phyloP scores from a whole-genome alignment of 2,113 vertebrate species.

The Halichoerus grypus region DNA sequence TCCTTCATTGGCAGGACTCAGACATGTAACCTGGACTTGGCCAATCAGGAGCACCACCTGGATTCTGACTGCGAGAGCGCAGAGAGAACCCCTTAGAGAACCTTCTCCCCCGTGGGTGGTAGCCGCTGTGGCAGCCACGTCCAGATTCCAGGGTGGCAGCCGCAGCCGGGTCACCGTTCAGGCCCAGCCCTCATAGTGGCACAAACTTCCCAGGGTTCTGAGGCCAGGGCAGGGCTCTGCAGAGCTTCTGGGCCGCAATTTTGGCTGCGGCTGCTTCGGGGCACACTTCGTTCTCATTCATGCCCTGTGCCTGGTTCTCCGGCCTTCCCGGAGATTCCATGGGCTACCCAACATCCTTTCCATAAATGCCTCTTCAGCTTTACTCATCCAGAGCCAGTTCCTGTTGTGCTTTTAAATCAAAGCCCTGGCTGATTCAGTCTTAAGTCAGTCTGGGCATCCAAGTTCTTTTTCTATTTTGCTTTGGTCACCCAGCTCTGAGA shows the following conservation, averaged over 20 bases:
- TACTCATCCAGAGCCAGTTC: background rate
- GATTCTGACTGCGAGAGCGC: background rate
- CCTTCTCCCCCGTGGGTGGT: background rate
- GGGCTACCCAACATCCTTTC: background rate
- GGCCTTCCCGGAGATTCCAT: background rate
- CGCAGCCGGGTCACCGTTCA: background rate
- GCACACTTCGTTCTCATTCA: background rate
- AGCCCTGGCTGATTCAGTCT: background rate
- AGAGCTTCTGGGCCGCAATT: background rate
- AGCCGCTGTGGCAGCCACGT: background rate
- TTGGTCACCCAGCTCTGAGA: background rate
- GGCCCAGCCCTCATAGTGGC: background rate
- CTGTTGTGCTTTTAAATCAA: conserved; percentile 45
- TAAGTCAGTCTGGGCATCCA: background rate
- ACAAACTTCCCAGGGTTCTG: background rate
- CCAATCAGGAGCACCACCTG: background rate
- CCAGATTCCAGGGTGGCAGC: background rate
- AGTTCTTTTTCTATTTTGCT: conserved; percentile 43
- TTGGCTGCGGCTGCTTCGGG: background rate
- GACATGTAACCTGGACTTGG: background rate
- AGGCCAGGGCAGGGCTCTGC: background rate
- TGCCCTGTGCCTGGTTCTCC: background rate
- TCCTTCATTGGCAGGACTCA: background rate
- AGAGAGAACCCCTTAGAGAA: background rate
- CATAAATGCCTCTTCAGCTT: background rate